phyloP scores from a whole-genome alignment of 2,797 vertebrate species.

The Darevskia nairensis region DNA sequence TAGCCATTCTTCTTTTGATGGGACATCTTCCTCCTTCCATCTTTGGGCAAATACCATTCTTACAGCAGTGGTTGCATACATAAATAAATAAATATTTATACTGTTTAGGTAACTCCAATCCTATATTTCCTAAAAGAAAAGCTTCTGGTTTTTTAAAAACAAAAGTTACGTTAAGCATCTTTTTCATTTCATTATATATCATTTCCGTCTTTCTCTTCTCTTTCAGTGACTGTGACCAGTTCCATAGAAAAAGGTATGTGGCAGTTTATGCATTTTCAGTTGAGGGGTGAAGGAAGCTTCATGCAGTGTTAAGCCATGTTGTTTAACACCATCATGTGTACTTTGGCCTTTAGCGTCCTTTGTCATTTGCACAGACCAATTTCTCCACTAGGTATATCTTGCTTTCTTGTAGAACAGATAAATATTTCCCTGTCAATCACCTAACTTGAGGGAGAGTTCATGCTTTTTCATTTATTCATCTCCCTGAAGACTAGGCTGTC shows the following conservation, averaged over 20 bases:
- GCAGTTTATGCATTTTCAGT: not conserved
- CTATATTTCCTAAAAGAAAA: no score
- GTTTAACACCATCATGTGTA: not conserved
- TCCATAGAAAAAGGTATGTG: slow-evolving; percentile 91
- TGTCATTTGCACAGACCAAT: not conserved
- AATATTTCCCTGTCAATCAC: not conserved
- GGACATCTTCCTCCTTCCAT: no score
- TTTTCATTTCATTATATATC: no score
- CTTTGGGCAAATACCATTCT: no score
- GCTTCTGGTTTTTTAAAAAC: no score
- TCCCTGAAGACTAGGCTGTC: not conserved
- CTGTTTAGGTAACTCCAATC: no score
- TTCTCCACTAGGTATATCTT: not conserved
- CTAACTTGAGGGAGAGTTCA: slow-evolving; percentile 13
- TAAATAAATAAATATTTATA: no score
- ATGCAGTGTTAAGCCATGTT: not conserved
- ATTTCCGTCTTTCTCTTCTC: slow-evolving; percentile 53
- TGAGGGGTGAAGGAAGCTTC: not conserved
- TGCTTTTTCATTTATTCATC: not conserved
- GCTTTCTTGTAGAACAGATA: not conserved
- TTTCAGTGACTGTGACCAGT: slow-evolving; percentile 91
- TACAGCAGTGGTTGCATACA: no score
- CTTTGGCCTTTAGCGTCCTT: not conserved
- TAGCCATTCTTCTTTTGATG: no score
- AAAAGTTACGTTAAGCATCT: no score